Base-by-base conservation (phyloP, 2,888 invertebrate genomes). In the Morpho helenor region DNA sequence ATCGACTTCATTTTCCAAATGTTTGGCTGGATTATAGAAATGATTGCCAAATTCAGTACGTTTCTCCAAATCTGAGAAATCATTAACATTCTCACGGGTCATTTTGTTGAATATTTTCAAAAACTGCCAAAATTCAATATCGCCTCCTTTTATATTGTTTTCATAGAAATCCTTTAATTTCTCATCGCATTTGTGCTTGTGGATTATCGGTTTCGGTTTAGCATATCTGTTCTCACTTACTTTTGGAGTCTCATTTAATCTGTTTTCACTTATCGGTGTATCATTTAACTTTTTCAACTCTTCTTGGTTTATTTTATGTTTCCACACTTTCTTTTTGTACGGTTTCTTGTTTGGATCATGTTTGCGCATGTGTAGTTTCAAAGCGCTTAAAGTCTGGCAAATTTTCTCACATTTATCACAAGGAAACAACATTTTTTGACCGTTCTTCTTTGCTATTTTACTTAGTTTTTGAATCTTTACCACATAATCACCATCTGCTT, bases 81-180 rank as follows among this genome's bases (percentile, higher is more conserved):
- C 80, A 0, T 76, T 76, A 0, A 86, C 66, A 23, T 84, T 80
- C 2, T 87, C 87, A 2, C 75, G 62, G 0, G 75, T 68, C 77
- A 89, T 83, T 65, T 77, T 82, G 59, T 88, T 88, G 53, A 75
- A 88, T 2, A 87, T 86, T 56, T 87, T 87, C 9, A 87, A 52
- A 62, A 89, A 89, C 40, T 89, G 87, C 82, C 87, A 85, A 49
- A 89, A 89, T 23, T 87, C 86, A 1, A 88, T 75, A 50, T 87
- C 82, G 0, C 77, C 76, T 0, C 88, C 88, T 63, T 80, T 77
- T 0, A 88, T 78, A 16, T 87, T 83, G 0, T 73, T 77, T 23
- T 82, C 73, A 48, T 84, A 89, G 58, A 89, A 89, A 0, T 80
- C 73, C 22, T 74, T 83, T 0, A 89, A 59, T 44, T 78, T 66